A percentile compares a stretch with the other conserved stretches of the same genome.
phyloP scores from a whole-genome alignment of 2,888 invertebrate species.

The Pandemis heparana region DNA sequence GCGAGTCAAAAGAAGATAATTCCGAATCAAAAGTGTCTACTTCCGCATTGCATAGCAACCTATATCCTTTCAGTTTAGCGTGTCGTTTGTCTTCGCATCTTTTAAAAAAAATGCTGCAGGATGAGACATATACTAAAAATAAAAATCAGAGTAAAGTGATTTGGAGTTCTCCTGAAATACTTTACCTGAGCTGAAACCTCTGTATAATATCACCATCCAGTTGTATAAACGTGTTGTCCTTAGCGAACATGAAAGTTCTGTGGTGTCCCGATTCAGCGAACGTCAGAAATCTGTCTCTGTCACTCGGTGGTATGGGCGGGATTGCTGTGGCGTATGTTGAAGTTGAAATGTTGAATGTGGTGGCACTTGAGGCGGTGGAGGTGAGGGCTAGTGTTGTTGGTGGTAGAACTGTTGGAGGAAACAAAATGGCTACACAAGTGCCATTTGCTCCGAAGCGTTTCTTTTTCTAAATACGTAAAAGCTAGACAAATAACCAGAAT shows the following conservation, averaged over 20 bases:
- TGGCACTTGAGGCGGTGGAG: conserved; percentile 57
- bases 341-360: conserved; percentile 80
- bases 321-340: conserved; percentile 76
- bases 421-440: background rate
- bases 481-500: too few relatives aligned
- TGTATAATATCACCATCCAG: conserved; percentile 96
- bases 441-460: too few relatives aligned
- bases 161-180: background rate
- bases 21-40: too few relatives aligned
- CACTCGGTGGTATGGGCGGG: conserved; percentile 89
- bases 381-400: conserved; percentile 69
- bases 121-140: too few relatives aligned
- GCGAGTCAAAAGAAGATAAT: too few relatives aligned
- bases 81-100: background rate
- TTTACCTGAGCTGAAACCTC: conserved; percentile 94
- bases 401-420: conserved; percentile 60
- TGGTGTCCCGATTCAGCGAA: conserved; percentile 94
- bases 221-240: conserved; percentile 96
- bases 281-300: conserved; percentile 92
- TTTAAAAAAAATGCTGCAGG: background rate
- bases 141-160: background rate
- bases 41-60: too few relatives aligned
- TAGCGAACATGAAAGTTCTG: conserved; percentile 96
- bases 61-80: too few relatives aligned
- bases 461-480: too few relatives aligned